Percentiles rank a stretch among this genome's conserved stretches.
These are phyloP conservation scores for Selene dorsalis DNA, from an alignment of 2,797 vertebrate species.

Conservation along the genomic window DNA sequence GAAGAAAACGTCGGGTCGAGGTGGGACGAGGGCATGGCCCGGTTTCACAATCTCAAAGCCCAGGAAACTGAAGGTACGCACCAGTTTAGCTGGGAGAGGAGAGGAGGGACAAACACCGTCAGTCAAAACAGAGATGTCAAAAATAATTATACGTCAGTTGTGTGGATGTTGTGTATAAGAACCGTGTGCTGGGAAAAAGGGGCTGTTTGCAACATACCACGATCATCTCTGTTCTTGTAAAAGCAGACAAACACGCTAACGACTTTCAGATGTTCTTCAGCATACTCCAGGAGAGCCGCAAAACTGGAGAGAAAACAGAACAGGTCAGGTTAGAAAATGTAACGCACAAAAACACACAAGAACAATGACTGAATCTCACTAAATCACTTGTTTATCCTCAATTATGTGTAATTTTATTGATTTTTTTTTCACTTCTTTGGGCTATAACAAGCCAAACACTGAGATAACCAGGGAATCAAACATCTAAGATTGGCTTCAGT, in stretches of 20 bases:
- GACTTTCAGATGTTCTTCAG: slow-evolving; percentile 89
- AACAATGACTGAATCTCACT: not conserved
- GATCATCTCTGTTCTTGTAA: slow-evolving; percentile 89
- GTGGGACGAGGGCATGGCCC: slow-evolving; percentile 87
- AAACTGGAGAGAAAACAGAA: slow-evolving; percentile 75
- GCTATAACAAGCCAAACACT: not conserved
- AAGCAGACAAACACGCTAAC: slow-evolving; percentile 88
- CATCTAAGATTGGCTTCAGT: not conserved
- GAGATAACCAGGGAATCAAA: not conserved
- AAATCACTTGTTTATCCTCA: not conserved
- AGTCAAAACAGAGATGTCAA: not conserved
- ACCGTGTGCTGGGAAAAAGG: not conserved
- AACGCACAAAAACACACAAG: slow-evolving; percentile 3
- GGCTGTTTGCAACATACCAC: slow-evolving; percentile 76
- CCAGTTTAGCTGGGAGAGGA: slow-evolving; percentile 82
- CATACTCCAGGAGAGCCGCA: slow-evolving; percentile 86
- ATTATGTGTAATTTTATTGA: not conserved
- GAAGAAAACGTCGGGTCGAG: slow-evolving; percentile 89
- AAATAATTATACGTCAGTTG: not conserved
- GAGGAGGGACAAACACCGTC: not conserved
- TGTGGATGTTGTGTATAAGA: not conserved
- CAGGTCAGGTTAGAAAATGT: slow-evolving; percentile 8
- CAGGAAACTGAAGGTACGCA: slow-evolving; percentile 90
- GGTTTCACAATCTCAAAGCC: slow-evolving; percentile 92
- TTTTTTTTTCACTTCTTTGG: not conserved